Evolutionary conservation across 2,888 invertebrate genomes (phyloP), one percentile per base, ranked within the genome.

Genomic region (Cerastoderma edule): DNA sequence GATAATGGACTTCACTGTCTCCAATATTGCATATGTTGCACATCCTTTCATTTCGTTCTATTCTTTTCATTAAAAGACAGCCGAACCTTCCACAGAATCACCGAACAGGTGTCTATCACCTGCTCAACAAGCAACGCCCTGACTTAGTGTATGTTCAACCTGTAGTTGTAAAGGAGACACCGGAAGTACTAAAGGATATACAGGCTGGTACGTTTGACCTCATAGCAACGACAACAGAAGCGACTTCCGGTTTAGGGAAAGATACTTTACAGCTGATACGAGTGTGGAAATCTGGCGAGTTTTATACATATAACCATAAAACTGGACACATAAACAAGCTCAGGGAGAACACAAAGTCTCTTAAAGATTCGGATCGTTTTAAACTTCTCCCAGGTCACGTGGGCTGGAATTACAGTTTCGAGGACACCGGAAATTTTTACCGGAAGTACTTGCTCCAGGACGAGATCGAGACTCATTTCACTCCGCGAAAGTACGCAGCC

Each of bases 391-490:
- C 80, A 0, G 74, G 68, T 19, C 48, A 72, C n/a, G 46, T 57
- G n/a, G 39, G 63, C 27, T 81, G 81, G 78, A 67, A 75, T 33
- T 75, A 75, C 53, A 75, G 50, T 30, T 50, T 75, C 19, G 68
- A 75, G 46, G 81, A 78, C 3, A 32, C 67, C 3, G 72, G 53
- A 4, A 75, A 72, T 63, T 81, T 64, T 44, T 81, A 78, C 28
- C 69, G 67, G 53, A 78, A 78, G 28, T 81, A 81, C 66, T 35
- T 81, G 4, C 72, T 81, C 24, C 81, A 75, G 32, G 75, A 75
- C 50, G 78, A 75, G 8, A 39, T 80, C 60, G 78, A 75, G 22
- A 71, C 33, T 6, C 33, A 71, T n/a, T 44, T 67, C 19, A 28
- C 35, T 32, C 6, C 24, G 32, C 28, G 28, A 57, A 10, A 28